Evolutionary conservation across 2,888 invertebrate genomes (phyloP), one percentile per base, ranked within the genome.

Genomic region (Melangyna quadrimaculata): DNA sequence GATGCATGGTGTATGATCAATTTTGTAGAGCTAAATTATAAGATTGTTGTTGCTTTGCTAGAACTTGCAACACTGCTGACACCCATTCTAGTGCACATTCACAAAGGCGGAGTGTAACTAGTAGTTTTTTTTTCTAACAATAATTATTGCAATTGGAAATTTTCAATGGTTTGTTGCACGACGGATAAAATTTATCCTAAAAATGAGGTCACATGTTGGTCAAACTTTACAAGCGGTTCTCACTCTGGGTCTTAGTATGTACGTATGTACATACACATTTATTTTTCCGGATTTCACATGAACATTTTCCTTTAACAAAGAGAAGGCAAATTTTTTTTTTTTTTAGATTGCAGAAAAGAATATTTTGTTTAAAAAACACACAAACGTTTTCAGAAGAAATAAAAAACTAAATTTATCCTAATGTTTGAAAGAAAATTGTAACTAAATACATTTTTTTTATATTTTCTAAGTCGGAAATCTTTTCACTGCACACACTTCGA

Each of bases 121-220:
- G 24, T 10, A 40, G 59, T 22, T 37, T 14, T 61, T 37, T 40
- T 63, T 43, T 63, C n/a, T 24, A 40, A 61, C 40, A 63, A 59
- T 61, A 48, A 65, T 70, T 74, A 71, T 74, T 83, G 22, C 48
- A 73, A 61, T 69, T 24, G 69, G 61, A 55, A 55, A 70, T 57
- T 51, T 82, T 78, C 14, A 73, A 74, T 51, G 53, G 45, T 63
- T 67, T 45, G 24, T 57, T 65, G 22, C 78, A 63, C 32, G 48
- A 63, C 51, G 40, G 37, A 61, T 22, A 48, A 55, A 78, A 74
- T 83, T 48, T 51, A 72, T 53, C 24, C 48, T 24, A 32, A 65
- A 45, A 79, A 84, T 79, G 75, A 80, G 75, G 84, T 84, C 80
- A 84, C 84, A 84, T 84, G 84, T 79, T 79, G 65, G 57, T 77